These are phyloP conservation scores for Trachymyrmex cornetzi DNA, from an alignment of 1,140 invertebrate species.

Conservation along the genomic window DNA sequence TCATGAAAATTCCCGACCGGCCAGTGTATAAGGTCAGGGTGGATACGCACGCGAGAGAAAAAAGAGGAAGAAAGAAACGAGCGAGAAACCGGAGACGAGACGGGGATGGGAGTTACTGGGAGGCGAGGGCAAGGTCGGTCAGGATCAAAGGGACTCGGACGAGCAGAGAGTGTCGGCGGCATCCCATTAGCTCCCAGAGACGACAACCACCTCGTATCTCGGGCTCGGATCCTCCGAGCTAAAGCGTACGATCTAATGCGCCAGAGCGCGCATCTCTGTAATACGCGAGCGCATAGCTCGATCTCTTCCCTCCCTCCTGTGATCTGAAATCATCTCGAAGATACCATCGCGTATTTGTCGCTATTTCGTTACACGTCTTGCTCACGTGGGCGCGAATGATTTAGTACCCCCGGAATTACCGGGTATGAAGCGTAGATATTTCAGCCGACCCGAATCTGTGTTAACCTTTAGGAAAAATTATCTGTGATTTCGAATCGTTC, in stretches of 20 bases:
- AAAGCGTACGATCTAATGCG: not conserved
- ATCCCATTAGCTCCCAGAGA: slow-evolving; percentile 84
- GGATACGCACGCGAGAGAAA: slow-evolving; percentile 10
- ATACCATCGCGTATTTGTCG: slow-evolving; percentile 65
- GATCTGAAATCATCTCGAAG: slow-evolving; percentile 44
- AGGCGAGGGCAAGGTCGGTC: slow-evolving; percentile 82
- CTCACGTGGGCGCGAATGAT: slow-evolving; percentile 37
- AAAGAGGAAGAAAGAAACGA: slow-evolving; percentile 36
- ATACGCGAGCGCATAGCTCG: slow-evolving; percentile 11
- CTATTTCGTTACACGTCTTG: slow-evolving; percentile 60
- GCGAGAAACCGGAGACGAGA: slow-evolving; percentile 42
- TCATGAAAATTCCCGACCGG: slow-evolving; percentile 77
- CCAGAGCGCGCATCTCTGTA: slow-evolving; percentile 3
- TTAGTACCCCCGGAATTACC: slow-evolving; percentile 31
- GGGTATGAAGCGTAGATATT: not conserved
- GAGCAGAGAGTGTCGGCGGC: slow-evolving; percentile 81
- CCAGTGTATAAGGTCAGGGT: slow-evolving; percentile 72
- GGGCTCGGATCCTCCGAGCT: slow-evolving; percentile 45
- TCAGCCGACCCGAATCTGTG: not conserved
- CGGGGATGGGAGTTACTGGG: slow-evolving; percentile 73
- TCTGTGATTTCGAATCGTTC: slow-evolving; percentile 6
- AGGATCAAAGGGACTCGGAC: slow-evolving; percentile 83
- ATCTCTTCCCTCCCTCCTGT: not conserved
- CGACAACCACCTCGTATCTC: slow-evolving; percentile 81
- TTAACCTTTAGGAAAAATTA: not conserved